A percentile compares a stretch with the other conserved stretches of the same genome.
Conservation (phyloP, 37 sponge, comb jelly and placozoan species). For the Agelas oroides region DNA sequence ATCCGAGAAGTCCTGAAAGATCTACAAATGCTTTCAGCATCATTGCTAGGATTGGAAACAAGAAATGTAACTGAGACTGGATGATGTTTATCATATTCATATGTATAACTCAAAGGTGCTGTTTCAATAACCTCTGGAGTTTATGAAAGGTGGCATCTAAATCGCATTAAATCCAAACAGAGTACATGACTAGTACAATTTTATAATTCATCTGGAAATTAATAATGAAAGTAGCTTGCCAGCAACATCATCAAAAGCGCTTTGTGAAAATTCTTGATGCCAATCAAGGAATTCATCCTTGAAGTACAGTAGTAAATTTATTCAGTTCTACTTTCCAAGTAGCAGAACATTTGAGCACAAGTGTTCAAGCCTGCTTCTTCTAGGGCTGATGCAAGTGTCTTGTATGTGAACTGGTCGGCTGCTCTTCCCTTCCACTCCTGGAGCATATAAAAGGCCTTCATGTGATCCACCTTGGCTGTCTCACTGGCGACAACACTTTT, state of each 20-base stretch:
- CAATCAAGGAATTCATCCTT: no score
- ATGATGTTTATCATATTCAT: no score
- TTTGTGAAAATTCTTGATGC: no score
- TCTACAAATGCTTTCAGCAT: constrained; percentile 40
- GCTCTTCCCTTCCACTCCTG: constrained; percentile 14
- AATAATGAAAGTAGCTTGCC: no score
- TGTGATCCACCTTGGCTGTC: constrained; percentile 12
- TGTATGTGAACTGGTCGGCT: constrained; percentile 20
- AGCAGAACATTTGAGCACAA: constrained; percentile 26
- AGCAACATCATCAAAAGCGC: no score
- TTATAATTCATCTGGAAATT: no score
- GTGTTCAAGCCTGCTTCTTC: constrained; percentile 17
- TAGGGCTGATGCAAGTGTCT: constrained; percentile 11
- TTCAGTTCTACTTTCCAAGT: not conserved
- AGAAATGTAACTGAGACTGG: not conserved
- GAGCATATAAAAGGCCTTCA: constrained; percentile 29
- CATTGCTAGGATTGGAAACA: constrained; percentile 31
- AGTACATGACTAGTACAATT: no score
- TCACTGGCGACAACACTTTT: constrained; percentile 16
- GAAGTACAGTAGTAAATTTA: no score
- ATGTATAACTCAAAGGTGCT: no score
- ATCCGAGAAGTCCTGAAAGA: constrained; percentile 42
- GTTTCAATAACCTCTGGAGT: no score
- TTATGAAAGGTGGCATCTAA: no score
- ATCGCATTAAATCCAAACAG: no score